Conservation (phyloP, 2,797 vertebrate genomes). For the Sylvia borin region DNA sequence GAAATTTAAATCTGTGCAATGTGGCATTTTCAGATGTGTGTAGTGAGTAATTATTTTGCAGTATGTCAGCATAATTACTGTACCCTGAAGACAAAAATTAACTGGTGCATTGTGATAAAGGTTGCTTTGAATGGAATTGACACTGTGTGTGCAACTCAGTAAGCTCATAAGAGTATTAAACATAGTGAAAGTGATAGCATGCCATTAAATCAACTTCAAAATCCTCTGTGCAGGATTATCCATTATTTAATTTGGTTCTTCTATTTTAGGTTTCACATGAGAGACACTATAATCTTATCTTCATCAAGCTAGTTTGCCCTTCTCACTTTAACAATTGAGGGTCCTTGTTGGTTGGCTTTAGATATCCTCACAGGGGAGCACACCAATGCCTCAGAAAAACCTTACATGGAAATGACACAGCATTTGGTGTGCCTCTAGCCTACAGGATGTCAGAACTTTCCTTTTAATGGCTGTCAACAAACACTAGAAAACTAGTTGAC, state of each 20-base stretch:
- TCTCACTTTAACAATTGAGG: conserved; percentile 29
- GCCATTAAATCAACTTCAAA: conserved; percentile 3
- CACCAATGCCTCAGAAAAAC: conserved; percentile 24
- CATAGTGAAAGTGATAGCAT: background rate
- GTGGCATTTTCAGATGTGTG: background rate
- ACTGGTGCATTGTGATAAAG: background rate
- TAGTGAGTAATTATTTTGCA: background rate
- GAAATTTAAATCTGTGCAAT: background rate
- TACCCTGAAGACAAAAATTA: conserved; percentile 5
- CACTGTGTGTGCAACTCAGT: background rate
- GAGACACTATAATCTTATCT: conserved; percentile 42
- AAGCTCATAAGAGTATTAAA: background rate
- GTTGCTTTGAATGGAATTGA: conserved; percentile 2
- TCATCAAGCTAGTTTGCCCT: conserved; percentile 52
- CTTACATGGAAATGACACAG: conserved; percentile 59
- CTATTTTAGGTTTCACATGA: conserved; percentile 44
- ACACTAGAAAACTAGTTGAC: background rate
- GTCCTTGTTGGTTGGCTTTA: conserved; percentile 29
- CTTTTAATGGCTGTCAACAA: conserved; percentile 14
- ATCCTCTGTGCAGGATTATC: background rate
- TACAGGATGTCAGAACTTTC: conserved; percentile 20
- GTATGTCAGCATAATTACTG: background rate
- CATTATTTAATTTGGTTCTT: conserved; percentile 50
- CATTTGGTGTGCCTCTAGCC: conserved; percentile 29
- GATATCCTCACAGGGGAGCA: background rate